Evolutionary conservation across 2,888 invertebrate species (phyloP).

Genomic region (Drosophila neotestacea): DNA sequence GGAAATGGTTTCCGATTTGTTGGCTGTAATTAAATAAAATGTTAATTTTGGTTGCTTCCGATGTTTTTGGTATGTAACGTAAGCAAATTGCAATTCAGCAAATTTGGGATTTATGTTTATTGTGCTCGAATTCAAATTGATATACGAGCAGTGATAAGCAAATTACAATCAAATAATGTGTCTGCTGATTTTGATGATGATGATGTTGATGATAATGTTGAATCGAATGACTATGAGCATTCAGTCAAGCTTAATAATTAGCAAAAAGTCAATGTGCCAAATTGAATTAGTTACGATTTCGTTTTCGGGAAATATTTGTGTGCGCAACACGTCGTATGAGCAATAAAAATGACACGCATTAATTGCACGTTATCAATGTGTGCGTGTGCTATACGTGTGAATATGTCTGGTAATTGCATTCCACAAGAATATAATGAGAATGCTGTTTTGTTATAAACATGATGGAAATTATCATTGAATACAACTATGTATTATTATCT

Average conservation of each 20-base stretch:
- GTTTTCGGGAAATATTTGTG: constrained; percentile 47
- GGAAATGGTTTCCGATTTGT: constrained; percentile 18
- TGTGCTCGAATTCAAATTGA: constrained; percentile 39
- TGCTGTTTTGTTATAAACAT: constrained; percentile 14
- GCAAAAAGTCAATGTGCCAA: constrained; percentile 59
- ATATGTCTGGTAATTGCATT: constrained; percentile 60
- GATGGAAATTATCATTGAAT: constrained; percentile 15
- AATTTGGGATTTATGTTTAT: constrained; percentile 37
- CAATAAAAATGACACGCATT: constrained; percentile 67
- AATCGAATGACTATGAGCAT: constrained; percentile 7
- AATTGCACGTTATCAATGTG: constrained; percentile 43
- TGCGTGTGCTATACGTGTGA: background rate
- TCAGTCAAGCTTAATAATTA: constrained; percentile 48
- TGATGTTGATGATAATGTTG: constrained; percentile 8
- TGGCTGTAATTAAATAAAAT: constrained; percentile 21
- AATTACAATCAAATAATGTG: constrained; percentile 16
- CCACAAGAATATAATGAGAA: constrained; percentile 37
- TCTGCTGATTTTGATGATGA: constrained; percentile 2
- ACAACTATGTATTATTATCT: too few species aligned
- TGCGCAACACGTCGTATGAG: constrained; percentile 69
- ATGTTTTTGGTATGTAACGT: background rate
- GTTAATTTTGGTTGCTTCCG: constrained; percentile 11
- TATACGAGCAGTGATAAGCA: constrained; percentile 28
- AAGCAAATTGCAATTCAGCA: constrained; percentile 25
- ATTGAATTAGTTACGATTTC: constrained; percentile 52